Evolutionary conservation across 2,797 vertebrate genomes (phyloP), one percentile per base, ranked within the genome.

Genomic region (Petrocephalus sullivani): DNA sequence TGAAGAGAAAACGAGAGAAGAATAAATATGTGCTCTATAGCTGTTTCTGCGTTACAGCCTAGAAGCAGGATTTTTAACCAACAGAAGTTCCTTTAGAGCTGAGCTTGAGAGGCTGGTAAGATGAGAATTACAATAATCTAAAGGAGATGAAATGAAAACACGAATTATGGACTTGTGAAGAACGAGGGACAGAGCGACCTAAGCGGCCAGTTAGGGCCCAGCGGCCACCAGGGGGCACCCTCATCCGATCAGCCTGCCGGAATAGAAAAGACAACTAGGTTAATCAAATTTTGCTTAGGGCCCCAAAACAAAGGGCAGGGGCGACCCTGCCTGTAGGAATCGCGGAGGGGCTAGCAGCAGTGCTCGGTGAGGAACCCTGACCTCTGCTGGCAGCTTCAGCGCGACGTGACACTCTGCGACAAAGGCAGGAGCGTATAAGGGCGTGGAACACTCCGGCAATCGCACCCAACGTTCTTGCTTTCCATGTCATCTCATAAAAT

Each of bases 351-450:
- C 56, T 57, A 57, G 16, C 71, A 14, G 46, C 51, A 28, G 46
- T 6, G 49, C 54, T 37, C 12, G 5, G 84, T 86, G 81, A 88
- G 23, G 58, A 88, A 88, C 53, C 12, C 83, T 64, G 87, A 57
- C 87, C 87, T 64, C 87, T 88, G 87, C 78, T 88, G 87, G 87
- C 19, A 14, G 57, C 58, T 53, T 78, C 41, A 46, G 37, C 14
- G 19, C 2, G 33, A 19, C 37, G 4, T 6, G 14, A 75, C 67
- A 41, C 10, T 75, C 67, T 19, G 37, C 71, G 5, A 78, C 33
- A 78, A 46, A 78, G 37, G 71, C 71, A 78, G 4, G 2, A 19
- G 71, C 1, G 0, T 1, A 28, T 12, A 46, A 33, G 33, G 5
- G 33, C 7, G 12, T 14, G 8, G 54, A 75, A 75, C 33, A 75